These are phyloP conservation scores for Microtus ochrogaster DNA, from an alignment of 2,113 vertebrate genomes.

Conservation along the genomic window DNA sequence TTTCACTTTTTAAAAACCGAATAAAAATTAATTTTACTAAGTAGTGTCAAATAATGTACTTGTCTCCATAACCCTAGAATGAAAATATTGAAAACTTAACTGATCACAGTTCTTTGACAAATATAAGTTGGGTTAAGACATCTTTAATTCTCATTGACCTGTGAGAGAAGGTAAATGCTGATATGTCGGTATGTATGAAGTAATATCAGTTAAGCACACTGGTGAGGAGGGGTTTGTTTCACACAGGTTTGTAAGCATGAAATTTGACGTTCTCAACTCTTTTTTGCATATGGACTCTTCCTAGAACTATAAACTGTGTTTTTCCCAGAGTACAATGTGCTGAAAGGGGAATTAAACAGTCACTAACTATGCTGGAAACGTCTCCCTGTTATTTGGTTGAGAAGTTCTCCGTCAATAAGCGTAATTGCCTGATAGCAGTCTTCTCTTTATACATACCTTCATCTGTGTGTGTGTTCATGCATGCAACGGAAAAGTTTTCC, in stretches of 20 bases:
- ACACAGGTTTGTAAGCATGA: not conserved
- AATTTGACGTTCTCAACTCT: not conserved
- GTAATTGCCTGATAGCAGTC: not conserved
- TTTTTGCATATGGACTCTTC: not conserved
- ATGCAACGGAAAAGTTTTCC: not conserved
- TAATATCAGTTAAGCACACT: not conserved
- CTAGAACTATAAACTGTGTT: not conserved
- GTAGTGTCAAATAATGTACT: not conserved
- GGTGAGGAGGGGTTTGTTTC: not conserved
- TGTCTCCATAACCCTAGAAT: not conserved
- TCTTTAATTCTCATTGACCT: not conserved
- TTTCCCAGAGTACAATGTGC: not conserved
- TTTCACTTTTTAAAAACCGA: not conserved
- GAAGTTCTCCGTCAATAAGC: not conserved
- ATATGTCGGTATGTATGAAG: not conserved
- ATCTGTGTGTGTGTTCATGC: not conserved
- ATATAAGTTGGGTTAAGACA: not conserved
- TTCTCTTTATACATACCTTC: not conserved
- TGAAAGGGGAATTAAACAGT: not conserved
- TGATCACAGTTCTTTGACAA: not conserved
- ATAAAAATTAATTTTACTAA: not conserved
- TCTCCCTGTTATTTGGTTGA: not conserved
- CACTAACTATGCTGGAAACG: not conserved
- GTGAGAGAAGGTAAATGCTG: not conserved
- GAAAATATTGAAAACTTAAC: conserved; percentile 13